These are phyloP conservation scores for Stichodactyla helianthus DNA, from an alignment of 64 coral and sea anemone species.

Conservation along the genomic window DNA sequence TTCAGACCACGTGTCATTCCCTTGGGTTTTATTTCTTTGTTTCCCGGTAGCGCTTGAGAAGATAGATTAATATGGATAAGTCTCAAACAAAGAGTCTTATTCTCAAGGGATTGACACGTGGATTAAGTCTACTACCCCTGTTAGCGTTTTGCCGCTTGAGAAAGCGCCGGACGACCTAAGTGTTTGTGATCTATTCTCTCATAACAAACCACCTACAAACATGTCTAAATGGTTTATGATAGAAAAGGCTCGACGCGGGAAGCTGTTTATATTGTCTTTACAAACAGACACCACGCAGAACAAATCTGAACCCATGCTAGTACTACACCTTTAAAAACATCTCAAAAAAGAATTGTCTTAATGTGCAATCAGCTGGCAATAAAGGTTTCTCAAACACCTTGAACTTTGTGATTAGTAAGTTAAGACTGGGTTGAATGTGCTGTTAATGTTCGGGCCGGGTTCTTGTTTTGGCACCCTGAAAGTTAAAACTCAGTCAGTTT, in stretches of 20 bases:
- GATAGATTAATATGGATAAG: no score
- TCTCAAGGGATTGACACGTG: no score
- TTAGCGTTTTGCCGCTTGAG: no score
- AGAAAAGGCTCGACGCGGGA: background rate
- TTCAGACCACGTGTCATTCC: no score
- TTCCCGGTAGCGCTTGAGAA: no score
- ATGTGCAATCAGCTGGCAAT: background rate
- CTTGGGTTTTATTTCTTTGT: no score
- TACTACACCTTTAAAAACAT: background rate
- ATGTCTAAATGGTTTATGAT: background rate
- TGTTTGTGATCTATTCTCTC: background rate
- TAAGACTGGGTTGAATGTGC: background rate
- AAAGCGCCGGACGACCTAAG: background rate
- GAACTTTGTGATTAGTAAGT: background rate
- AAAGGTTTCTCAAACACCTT: background rate
- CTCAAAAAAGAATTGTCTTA: background rate
- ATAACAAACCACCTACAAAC: background rate
- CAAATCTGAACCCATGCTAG: slow-evolving; percentile 7
- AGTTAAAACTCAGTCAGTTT: no score
- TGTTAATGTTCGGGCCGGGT: no score
- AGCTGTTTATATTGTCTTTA: background rate
- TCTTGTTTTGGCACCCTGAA: no score
- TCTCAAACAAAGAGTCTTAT: no score
- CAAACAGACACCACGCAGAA: background rate
- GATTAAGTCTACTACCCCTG: no score